Base-by-base conservation (phyloP, 2,888 invertebrate species). In the Eupithecia inturbata region DNA sequence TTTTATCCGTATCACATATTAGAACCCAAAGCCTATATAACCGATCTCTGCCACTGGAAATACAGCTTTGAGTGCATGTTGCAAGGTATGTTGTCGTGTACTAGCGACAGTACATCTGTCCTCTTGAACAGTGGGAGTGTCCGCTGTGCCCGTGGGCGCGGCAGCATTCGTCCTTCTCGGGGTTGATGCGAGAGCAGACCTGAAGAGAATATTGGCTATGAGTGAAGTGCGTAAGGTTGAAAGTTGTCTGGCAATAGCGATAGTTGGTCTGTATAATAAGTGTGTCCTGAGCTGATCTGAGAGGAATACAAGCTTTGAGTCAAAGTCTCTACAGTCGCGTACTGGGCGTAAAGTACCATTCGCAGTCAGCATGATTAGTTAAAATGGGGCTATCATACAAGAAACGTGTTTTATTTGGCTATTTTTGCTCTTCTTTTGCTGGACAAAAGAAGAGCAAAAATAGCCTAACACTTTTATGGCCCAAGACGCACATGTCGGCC, bases 141-240 rank as follows among this genome's bases (percentile, higher is more conserved):
- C 73, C 70, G 1, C 70, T 49, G 64, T 39, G 41, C 19, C 67
- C 72, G 16, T 74, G 67, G 22, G 70, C 68, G 31, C 75, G 72
- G 72, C 75, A 75, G 67, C 75, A 75, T 31, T 75, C 72, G 67
- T 75, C 22, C 36, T 53, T 72, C 19, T 75, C 72, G 4, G 67
- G 31, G 5, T 19, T 31, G n/a, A 64, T 69, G 12, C 64, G 67
- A 26, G 45, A 6, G 57, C 68, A 72, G 0, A 75, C 72, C 75
- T 75, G 72, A 14, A 31, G 39, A n/a, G 60, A 53, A 53, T 49
- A 0, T 1, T 22, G 53, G 22, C 22, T 22, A 22, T 53, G 22
- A 53, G 53, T 53, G 10, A 22, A 22, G 22, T 10, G 22, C 22
- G n/a, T 53, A 53, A 22, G 53, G 12, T 53, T 53, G 3, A 53